Evolutionary conservation across 2,797 vertebrate species (phyloP).

Genomic region (Crocidura indochinensis): DNA sequence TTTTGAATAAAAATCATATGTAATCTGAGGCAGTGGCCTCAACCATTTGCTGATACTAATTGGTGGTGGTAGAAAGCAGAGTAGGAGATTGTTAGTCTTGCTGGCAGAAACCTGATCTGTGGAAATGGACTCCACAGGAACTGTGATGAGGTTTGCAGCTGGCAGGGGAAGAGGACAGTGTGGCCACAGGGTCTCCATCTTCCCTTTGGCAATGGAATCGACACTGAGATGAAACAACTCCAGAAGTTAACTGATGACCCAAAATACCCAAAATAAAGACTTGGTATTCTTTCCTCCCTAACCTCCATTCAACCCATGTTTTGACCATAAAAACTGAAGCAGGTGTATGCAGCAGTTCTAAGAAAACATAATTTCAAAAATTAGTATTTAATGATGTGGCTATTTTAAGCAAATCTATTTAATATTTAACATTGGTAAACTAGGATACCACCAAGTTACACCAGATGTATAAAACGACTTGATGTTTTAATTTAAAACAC

Average conservation of each 20-base stretch:
- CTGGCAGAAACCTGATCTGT: conserved; percentile 91
- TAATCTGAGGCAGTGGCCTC: conserved; percentile 90
- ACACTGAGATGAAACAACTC: conserved; percentile 80
- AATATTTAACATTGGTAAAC: conserved; percentile 84
- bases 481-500: conserved; percentile 81
- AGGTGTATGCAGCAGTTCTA: conserved; percentile 66
- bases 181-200: conserved; percentile 84
- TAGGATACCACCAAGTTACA: conserved; percentile 86
- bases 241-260: conserved; percentile 73
- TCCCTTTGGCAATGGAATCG: conserved; percentile 81
- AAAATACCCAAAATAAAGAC: background rate
- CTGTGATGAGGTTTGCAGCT: conserved; percentile 91
- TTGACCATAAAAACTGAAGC: conserved; percentile 74
- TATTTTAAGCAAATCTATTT: conserved; percentile 84
- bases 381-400: conserved; percentile 78
- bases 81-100: conserved; percentile 91
- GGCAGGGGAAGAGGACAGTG: conserved; percentile 87
- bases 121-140: conserved; percentile 91
- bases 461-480: conserved; percentile 84
- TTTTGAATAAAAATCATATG: conserved; percentile 93
- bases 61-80: conserved; percentile 91
- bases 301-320: background rate
- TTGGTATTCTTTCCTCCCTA: conserved; percentile 46
- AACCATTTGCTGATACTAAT: conserved; percentile 93
- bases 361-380: conserved; percentile 79